Base-by-base conservation (phyloP, 2,113 vertebrate genomes). In the Sylvia atricapilla region DNA sequence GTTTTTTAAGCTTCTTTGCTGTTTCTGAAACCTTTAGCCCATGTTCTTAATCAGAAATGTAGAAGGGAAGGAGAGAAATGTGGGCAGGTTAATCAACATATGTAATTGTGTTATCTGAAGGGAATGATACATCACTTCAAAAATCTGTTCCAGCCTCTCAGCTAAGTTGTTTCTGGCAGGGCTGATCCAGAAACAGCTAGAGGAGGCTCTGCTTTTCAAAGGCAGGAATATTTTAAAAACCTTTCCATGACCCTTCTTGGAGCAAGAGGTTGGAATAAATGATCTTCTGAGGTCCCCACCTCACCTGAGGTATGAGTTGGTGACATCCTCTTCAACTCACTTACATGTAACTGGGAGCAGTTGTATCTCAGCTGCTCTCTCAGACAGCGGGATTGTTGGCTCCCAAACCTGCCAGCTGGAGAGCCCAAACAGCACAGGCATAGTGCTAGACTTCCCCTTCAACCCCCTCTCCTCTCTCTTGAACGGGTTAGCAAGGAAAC, bases 151-250 rank as follows among this genome's bases (percentile, higher is more conserved):
- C 59, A 91, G 62, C 52, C 52, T 77, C 64, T 60, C 73, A 81
- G 80, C 52, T 92, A 84, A 74, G 76, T 90, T 94, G 76, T 93
- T 95, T 87, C 94, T 94, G 88, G 90, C 82, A 94, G 52, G 30
- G 46, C 52, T 63, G 50, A 92, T 77, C 41, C 53, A 86, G 43
- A 55, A 92, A 80, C 55, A 93, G 78, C 59, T 76, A 90, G 56
- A 93, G 52, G 23, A 94, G 39, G 13, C 24, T 78, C 56, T 44
- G 39, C 37, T 95, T 90, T 78, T 64, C 59, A 79, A 88, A 93
- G 67, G 44, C 64, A 90, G 64, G 17, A 67, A 74, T 43, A n/a
- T 75, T 88, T 93, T 56, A 43, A 64, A 90, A 94, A 93, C 60
- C 66, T 90, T 53, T 72, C 20, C 9, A 3, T 52, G 59, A 85